Base-by-base conservation (phyloP, 2,113 vertebrate species). In the Saguinus midas region DNA sequence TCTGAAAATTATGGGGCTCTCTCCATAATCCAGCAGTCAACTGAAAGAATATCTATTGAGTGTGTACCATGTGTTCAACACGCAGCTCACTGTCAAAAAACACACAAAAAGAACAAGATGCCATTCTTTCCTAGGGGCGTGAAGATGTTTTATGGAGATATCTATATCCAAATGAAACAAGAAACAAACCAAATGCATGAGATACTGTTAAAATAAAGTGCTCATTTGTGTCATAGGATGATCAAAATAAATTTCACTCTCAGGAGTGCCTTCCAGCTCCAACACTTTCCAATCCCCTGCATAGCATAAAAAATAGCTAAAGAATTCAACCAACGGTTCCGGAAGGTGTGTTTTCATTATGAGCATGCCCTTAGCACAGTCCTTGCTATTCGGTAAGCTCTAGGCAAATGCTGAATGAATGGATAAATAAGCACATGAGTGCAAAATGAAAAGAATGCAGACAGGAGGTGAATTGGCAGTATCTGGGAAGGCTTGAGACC, bases 121-220 rank as follows among this genome's bases (percentile, higher is more conserved):
- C 6, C 52, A 11, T 79, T 92, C 21, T 52, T 82, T 94, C 84
- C 83, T 58, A 43, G 37, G 43, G 27, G 14, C 66, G 87, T 95
- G 55, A 93, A 73, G 61, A 94, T 87, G 84, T 89, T 96, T 97
- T 85, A 93, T 82, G 57, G 64, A 82, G 52, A 52, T 8, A 13
- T 14, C 37, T 45, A 57, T 72, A 35, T 45, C 68, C 58, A 96
- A 91, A 50, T 55, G 92, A 95, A 97, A 89, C 57, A 82, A 75
- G 85, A 85, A 93, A 72, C 70, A 88, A 96, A 81, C n/a, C 48
- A 93, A 96, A 61, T 21, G 73, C 29, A 40, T 0, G 7, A 94
- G 78, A 52, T 88, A 58, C 23, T 78, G 88, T 57, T 93, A 91
- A 96, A 96, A 87, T 84, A 61, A 91, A 95, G 66, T 78, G 43